Evolutionary conservation across 2,797 vertebrate species (phyloP).

Genomic region (Leptodactylus fallax): DNA sequence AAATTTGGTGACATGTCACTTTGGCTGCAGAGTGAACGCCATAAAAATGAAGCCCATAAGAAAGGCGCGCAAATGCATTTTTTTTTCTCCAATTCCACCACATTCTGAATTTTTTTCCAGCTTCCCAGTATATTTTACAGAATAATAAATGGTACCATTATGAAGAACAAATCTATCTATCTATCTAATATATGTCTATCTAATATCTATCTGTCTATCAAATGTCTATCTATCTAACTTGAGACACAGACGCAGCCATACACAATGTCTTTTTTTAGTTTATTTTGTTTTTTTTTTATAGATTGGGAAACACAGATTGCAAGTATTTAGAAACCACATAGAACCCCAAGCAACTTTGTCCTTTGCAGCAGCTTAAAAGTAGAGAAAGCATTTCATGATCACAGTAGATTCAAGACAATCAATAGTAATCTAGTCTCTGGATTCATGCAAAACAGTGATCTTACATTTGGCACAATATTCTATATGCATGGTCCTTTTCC

Average conservation of each 20-base stretch:
- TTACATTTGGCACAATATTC: constrained; percentile 44
- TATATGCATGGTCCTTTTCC: constrained; percentile 29
- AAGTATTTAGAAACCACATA: constrained; percentile 20
- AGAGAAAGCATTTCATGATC: constrained; percentile 22
- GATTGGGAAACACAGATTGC: constrained; percentile 33
- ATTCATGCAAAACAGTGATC: constrained; percentile 26
- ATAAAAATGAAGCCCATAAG: too few species aligned
- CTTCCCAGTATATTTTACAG: too few species aligned
- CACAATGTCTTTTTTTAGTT: constrained; percentile 8
- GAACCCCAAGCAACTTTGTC: background rate
- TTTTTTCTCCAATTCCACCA: too few species aligned
- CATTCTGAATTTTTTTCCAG: too few species aligned
- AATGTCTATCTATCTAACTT: background rate
- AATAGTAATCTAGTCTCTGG: constrained; percentile 15
- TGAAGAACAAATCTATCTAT: too few species aligned
- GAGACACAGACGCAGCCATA: background rate
- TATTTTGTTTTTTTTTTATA: constrained; percentile 22
- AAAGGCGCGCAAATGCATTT: too few species aligned
- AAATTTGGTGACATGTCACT: too few species aligned
- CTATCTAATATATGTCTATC: too few species aligned
- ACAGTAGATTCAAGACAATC: constrained; percentile 36
- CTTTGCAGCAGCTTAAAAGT: background rate
- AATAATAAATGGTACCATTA: too few species aligned
- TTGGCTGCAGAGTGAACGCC: too few species aligned
- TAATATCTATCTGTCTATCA: too few species aligned